phyloP scores from a whole-genome alignment of 2,797 vertebrate genomes.

The Rhinoraja longicauda region DNA sequence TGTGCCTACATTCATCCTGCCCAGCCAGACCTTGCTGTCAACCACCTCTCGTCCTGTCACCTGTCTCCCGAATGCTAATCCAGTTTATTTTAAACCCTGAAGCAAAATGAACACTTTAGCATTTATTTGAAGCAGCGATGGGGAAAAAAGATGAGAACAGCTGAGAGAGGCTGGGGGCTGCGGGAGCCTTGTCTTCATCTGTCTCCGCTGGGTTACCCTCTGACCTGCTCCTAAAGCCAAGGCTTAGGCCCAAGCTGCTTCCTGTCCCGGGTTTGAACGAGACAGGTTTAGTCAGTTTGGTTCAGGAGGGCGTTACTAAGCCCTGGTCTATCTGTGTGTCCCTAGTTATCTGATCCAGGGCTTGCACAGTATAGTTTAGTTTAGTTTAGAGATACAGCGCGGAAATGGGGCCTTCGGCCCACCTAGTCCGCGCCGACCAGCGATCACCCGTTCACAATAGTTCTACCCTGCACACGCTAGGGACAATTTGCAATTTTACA shows the following conservation, averaged over 20 bases:
- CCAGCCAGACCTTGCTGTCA: neutral
- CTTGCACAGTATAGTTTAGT: too few relatives aligned
- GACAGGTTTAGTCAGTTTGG: neutral
- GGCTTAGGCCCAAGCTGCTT: conserved; percentile 17
- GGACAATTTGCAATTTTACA: too few relatives aligned
- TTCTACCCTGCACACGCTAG: too few relatives aligned
- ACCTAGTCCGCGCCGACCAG: too few relatives aligned
- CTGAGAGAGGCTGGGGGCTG: neutral
- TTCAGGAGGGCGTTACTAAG: neutral
- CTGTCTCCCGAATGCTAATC: neutral
- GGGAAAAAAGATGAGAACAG: conserved; percentile 19
- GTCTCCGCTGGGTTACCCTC: conserved; percentile 3
- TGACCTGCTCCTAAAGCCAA: conserved; percentile 11
- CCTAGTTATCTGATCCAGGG: neutral
- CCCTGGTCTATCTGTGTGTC: neutral
- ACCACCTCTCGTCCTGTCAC: neutral
- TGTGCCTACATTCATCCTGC: neutral
- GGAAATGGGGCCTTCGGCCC: too few relatives aligned
- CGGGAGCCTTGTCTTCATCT: neutral
- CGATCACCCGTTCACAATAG: too few relatives aligned
- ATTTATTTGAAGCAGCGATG: conserved; percentile 27
- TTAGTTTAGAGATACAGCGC: too few relatives aligned
- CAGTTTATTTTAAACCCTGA: conserved; percentile 6
- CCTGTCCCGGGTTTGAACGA: neutral
- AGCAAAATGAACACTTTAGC: conserved; percentile 22